Conservation (phyloP, 2,113 vertebrate genomes). For the Carettochelys insculpta region DNA sequence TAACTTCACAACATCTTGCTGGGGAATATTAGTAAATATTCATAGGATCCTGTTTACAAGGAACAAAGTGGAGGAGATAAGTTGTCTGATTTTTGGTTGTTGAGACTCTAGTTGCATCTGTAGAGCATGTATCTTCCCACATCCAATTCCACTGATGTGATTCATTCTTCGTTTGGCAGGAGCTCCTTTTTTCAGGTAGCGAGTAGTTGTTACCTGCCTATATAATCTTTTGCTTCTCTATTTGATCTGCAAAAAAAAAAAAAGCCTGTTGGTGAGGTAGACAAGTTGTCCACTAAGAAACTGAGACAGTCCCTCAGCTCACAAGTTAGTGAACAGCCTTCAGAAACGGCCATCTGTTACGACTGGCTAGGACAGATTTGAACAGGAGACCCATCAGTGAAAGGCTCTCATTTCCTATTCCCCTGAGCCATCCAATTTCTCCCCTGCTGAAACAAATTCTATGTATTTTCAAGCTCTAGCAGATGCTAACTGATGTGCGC, state of each 20-base stretch:
- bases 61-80: not conserved
- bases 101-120: not conserved
- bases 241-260: not conserved
- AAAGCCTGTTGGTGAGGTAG: not conserved
- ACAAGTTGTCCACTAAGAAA: not conserved
- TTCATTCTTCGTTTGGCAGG: not conserved
- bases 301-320: not conserved
- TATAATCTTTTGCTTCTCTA: not conserved
- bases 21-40: accelerated
- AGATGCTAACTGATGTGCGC: conserved; percentile 14
- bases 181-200: not conserved
- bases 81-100: accelerated
- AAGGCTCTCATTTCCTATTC: conserved; percentile 55
- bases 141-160: not conserved
- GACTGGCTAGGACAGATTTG: not conserved
- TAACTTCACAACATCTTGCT: accelerated
- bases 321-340: not conserved
- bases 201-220: accelerated
- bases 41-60: not conserved
- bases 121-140: not conserved
- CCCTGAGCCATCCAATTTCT: conserved; percentile 31
- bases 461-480: conserved; percentile 12
- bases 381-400: not conserved
- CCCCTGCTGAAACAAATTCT: conserved; percentile 26
- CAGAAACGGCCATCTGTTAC: conserved; percentile 55